Conservation (phyloP, 2,797 vertebrate species). For the Ptychadena robeensis region DNA sequence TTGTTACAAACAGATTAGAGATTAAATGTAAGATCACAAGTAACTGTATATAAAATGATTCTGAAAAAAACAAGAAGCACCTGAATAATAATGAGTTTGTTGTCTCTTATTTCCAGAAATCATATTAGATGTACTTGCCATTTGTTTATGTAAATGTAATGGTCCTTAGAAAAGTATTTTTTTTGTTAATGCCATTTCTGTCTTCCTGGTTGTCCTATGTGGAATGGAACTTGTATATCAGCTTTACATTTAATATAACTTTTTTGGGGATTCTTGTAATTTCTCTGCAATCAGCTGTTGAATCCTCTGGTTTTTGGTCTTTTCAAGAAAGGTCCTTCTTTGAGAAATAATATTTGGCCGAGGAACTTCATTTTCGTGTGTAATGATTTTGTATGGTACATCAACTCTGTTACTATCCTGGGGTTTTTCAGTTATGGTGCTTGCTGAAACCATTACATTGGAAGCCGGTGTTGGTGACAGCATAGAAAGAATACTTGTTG, state of each 20-base stretch:
- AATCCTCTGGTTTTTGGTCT: conserved; percentile 93
- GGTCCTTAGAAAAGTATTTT: conserved; percentile 9
- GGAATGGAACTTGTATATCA: not conserved
- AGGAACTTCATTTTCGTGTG: conserved; percentile 78
- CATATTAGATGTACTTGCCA: not conserved
- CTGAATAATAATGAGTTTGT: not conserved
- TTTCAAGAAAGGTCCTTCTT: conserved; percentile 82
- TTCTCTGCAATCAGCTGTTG: conserved; percentile 93
- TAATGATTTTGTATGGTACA: conserved; percentile 73
- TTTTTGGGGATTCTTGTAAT: conserved; percentile 75
- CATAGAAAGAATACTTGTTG: conserved; percentile 62
- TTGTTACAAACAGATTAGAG: conserved; percentile 20
- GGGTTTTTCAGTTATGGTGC: conserved; percentile 73
- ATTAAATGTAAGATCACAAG: conserved; percentile 27
- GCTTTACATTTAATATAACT: conserved; percentile 68
- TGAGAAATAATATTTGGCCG: conserved; percentile 86
- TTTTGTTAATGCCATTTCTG: conserved; percentile 11
- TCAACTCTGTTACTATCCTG: conserved; percentile 86
- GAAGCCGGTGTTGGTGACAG: conserved; percentile 15
- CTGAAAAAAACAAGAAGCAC: conserved; percentile 20
- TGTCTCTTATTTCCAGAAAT: not conserved
- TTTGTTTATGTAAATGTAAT: not conserved
- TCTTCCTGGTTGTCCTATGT: not conserved
- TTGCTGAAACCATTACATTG: conserved; percentile 59
- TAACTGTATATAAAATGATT: conserved; percentile 24